Percentiles rank a stretch among this genome's conserved stretches.
These are phyloP conservation scores for Natrix natrix DNA, from an alignment of 2,797 vertebrate species.

Conservation along the genomic window DNA sequence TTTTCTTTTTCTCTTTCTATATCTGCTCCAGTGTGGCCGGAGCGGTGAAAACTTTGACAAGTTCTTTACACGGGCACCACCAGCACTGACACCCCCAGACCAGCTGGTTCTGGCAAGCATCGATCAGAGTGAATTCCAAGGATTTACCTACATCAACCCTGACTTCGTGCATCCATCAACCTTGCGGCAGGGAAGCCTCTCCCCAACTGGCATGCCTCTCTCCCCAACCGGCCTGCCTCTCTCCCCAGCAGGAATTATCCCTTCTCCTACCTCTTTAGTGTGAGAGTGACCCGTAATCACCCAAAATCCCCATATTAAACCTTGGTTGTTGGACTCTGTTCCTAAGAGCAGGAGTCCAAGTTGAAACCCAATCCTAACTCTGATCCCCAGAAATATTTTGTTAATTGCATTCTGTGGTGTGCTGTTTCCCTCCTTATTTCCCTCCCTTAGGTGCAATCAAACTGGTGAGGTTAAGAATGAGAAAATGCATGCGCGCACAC, in stretches of 20 bases:
- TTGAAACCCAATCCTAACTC: neutral
- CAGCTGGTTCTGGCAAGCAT: slow-evolving; percentile 85
- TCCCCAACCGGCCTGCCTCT: slow-evolving; percentile 21
- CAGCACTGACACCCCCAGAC: slow-evolving; percentile 87
- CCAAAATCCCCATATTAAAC: neutral
- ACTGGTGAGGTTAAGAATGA: neutral
- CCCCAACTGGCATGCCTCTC: neutral
- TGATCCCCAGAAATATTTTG: neutral
- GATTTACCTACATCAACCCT: slow-evolving; percentile 84
- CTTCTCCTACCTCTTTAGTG: slow-evolving; percentile 33
- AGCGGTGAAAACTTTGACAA: slow-evolving; percentile 92
- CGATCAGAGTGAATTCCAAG: slow-evolving; percentile 86
- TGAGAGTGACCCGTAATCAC: neutral
- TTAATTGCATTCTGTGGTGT: neutral
- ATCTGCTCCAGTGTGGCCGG: slow-evolving; percentile 76
- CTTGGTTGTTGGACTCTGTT: slow-evolving; percentile 5
- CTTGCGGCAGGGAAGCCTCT: slow-evolving; percentile 25
- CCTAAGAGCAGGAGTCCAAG: slow-evolving; percentile 6
- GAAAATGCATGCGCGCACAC: neutral
- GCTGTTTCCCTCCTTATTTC: slow-evolving; percentile 5
- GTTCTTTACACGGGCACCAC: slow-evolving; percentile 86
- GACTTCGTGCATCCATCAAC: slow-evolving; percentile 74
- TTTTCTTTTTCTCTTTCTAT: neutral
- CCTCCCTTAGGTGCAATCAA: neutral
- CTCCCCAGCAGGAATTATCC: slow-evolving; percentile 49